Conservation (phyloP, 2,888 invertebrate genomes). For the Clivina fossor region DNA sequence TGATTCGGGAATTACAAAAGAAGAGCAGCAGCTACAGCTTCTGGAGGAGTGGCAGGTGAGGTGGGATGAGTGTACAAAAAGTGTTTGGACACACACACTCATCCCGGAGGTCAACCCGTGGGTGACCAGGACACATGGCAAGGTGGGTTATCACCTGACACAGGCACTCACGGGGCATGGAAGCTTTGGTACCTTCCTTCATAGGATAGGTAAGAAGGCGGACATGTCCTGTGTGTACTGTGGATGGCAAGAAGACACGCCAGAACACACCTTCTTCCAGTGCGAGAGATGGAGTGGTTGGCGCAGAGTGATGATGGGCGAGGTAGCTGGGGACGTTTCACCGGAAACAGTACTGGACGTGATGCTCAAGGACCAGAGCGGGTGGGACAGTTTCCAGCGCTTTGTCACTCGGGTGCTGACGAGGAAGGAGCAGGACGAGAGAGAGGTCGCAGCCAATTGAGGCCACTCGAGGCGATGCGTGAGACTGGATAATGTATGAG, state of each 20-base stretch:
- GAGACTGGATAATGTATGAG: no score
- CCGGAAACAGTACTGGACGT: not conserved
- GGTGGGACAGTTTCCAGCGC: no score
- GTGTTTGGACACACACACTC: slow-evolving; percentile 28
- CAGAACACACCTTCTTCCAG: slow-evolving; percentile 33
- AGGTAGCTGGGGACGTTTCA: not conserved
- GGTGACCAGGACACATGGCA: slow-evolving; percentile 26
- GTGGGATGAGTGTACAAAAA: slow-evolving; percentile 21
- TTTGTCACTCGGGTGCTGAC: no score
- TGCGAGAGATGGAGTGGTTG: slow-evolving; percentile 29
- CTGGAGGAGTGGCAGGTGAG: slow-evolving; percentile 17
- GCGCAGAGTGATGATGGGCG: no score
- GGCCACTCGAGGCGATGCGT: no score
- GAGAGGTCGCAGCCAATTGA: no score
- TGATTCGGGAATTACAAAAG: not conserved
- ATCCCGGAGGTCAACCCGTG: slow-evolving; percentile 33
- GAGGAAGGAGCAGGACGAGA: no score
- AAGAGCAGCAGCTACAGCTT: not conserved
- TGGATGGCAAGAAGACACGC: slow-evolving; percentile 9
- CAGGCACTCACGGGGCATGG: slow-evolving; percentile 38
- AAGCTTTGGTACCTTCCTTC: slow-evolving; percentile 33
- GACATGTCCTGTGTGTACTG: slow-evolving; percentile 28
- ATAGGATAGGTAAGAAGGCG: slow-evolving; percentile 31
- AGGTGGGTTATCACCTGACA: slow-evolving; percentile 30
- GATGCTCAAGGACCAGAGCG: not conserved